Evolutionary conservation across 2,113 vertebrate genomes (phyloP), one percentile per base, ranked within the genome.

Genomic region (Recurvirostra avosetta): DNA sequence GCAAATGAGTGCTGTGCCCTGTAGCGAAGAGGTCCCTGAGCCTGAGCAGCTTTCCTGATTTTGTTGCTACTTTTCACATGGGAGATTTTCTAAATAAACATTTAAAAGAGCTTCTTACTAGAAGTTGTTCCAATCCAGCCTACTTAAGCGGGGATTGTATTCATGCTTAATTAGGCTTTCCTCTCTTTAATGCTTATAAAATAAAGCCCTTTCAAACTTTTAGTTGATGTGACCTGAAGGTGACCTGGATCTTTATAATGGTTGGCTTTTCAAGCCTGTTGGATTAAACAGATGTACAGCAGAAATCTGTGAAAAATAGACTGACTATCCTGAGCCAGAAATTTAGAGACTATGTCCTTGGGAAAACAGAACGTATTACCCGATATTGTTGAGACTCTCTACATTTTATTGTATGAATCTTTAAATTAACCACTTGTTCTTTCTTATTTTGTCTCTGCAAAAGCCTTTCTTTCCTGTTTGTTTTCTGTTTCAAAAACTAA

Each of bases 101-200:
- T 91, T 95, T 96, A 94, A 91, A 96, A 95, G 93, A 91, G 38
- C 91, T 92, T 73, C 77, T 96, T 94, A 88, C 29, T 79, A 85
- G 92, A 96, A 95, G 79, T 80, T 81, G 73, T 94, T 85, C 78
- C 94, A 88, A 91, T 92, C 61, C 74, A 79, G 66, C 55, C 56
- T 88, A 43, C 77, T 97, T 96, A 96, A 90, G 78, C 74, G 29
- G 58, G 91, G 94, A 95, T 97, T 97, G 91, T 90, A 55, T 95
- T 96, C 80, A 87, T 95, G 92, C 92, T 92, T 97, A 95, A 95
- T 97, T 96, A 96, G 72, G 92, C 90, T 96, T 95, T 97, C 83
- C 71, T 92, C 77, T 94, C 73, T 88, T 91, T 96, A 95, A 90
- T 94, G 90, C 81, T 96, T 91, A 88, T 92, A 85, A 94, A 97